A percentile compares a stretch with the other conserved stretches of the same genome.
phyloP scores from a whole-genome alignment of 2,113 vertebrate species.

The Danionella cerebrum region DNA sequence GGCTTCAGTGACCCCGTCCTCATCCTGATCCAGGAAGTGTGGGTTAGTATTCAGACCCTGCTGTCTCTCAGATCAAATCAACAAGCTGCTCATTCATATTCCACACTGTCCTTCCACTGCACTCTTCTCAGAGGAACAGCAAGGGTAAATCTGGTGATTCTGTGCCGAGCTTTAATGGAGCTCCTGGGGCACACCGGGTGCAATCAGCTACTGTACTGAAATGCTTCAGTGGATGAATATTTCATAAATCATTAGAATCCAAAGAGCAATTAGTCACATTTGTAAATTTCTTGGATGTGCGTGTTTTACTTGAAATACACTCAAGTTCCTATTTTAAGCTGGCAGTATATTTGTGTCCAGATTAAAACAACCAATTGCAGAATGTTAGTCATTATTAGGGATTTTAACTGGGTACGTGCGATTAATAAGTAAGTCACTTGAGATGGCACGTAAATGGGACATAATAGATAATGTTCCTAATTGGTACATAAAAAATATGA shows the following conservation, averaged over 20 bases:
- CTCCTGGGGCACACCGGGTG: background rate
- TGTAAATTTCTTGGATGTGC: background rate
- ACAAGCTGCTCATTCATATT: background rate
- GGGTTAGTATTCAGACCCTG: constrained; percentile 9
- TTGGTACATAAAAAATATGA: too few relatives aligned
- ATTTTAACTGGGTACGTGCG: too few relatives aligned
- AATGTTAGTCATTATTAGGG: too few relatives aligned
- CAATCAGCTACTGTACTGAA: background rate
- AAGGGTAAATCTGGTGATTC: background rate
- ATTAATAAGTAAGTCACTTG: too few relatives aligned
- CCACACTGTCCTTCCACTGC: background rate
- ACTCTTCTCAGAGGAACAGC: background rate
- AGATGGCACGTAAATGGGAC: too few relatives aligned
- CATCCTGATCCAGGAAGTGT: background rate
- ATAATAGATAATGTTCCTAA: too few relatives aligned
- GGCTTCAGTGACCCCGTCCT: constrained; percentile 7
- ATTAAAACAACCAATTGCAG: too few relatives aligned
- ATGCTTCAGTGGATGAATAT: background rate
- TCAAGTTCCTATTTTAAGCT: too few relatives aligned
- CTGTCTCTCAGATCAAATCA: background rate
- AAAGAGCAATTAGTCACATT: background rate
- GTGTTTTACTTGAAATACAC: background rate
- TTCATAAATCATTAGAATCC: constrained; percentile 23
- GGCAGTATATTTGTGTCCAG: too few relatives aligned
- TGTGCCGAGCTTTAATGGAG: background rate